These are phyloP conservation scores for Drosophila seclusa DNA, from an alignment of 2,888 invertebrate species.

Conservation along the genomic window DNA sequence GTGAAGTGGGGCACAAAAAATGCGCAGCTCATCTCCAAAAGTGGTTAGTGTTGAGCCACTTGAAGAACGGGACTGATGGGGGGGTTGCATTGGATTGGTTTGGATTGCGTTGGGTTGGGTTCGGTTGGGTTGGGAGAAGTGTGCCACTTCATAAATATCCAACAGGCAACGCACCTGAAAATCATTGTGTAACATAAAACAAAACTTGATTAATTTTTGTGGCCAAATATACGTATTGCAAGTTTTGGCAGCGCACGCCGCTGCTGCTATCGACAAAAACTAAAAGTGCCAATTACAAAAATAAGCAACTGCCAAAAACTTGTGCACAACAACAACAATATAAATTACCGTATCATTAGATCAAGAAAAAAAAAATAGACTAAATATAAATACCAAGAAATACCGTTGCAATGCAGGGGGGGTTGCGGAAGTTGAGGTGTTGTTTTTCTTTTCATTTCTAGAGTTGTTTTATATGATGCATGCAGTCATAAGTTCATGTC, in stretches of 20 bases:
- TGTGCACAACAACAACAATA: conserved; percentile 2
- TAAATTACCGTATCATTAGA: conserved; percentile 26
- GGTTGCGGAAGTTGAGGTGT: not conserved
- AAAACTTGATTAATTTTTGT: conserved; percentile 29
- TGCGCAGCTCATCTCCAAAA: conserved; percentile 68
- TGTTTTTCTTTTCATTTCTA: not conserved
- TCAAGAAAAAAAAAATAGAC: conserved; percentile 4
- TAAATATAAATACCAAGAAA: conserved; percentile 26
- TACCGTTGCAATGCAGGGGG: conserved; percentile 9
- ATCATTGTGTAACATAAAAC: conserved; percentile 6
- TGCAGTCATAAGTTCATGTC: conserved; percentile 39
- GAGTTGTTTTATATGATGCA: not conserved
- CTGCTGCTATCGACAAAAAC: conserved; percentile 42
- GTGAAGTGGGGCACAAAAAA: conserved; percentile 29
- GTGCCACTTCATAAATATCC: conserved; percentile 45
- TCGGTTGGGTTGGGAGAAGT: not conserved
- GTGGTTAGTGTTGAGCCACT: conserved; percentile 61
- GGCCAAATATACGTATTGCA: conserved; percentile 6
- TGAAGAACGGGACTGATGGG: conserved; percentile 12
- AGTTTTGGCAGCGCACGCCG: not conserved
- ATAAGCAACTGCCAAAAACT: conserved; percentile 52
- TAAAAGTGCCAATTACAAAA: conserved; percentile 72
- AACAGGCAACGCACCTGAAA: conserved; percentile 34
- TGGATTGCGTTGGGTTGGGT: not conserved
- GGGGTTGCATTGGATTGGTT: not conserved